These are phyloP conservation scores for Nomia melanderi DNA, from an alignment of 1,140 invertebrate species.

Conservation along the genomic window DNA sequence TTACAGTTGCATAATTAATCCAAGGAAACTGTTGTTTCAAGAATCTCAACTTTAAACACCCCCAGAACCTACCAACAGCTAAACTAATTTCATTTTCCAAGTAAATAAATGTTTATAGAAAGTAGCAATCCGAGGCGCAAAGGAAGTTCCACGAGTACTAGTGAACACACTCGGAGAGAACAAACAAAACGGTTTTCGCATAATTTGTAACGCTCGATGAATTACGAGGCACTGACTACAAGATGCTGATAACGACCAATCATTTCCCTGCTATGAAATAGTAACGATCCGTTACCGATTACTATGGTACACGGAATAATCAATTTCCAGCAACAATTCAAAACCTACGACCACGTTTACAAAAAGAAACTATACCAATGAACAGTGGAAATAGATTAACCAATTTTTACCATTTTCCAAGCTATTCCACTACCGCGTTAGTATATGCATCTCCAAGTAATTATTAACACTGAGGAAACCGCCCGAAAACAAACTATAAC, in stretches of 20 bases:
- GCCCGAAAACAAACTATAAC: too few relatives aligned
- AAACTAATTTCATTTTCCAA: neutral
- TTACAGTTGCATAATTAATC: too few relatives aligned
- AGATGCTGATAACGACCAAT: neutral
- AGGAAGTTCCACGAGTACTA: neutral
- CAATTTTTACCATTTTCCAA: too few relatives aligned
- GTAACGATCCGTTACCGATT: neutral
- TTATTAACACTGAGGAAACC: too few relatives aligned
- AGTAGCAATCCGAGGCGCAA: neutral
- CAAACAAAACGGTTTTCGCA: neutral
- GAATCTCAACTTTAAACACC: too few relatives aligned
- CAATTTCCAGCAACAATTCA: neutral
- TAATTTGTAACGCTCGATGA: slow-evolving; percentile 4
- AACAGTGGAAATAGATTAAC: neutral
- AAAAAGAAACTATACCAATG: too few relatives aligned
- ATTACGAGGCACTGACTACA: neutral
- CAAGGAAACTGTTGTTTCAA: too few relatives aligned
- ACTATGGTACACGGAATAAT: neutral
- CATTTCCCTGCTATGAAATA: neutral
- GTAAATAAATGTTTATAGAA: neutral
- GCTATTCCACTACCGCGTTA: neutral
- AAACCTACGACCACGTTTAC: neutral
- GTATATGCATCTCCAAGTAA: neutral
- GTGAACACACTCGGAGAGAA: neutral
- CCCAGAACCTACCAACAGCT: too few relatives aligned